A percentile compares a stretch with the other conserved stretches of the same genome.
These are phyloP conservation scores for Ellobium chinense DNA, from an alignment of 2,888 invertebrate species.

Conservation along the genomic window DNA sequence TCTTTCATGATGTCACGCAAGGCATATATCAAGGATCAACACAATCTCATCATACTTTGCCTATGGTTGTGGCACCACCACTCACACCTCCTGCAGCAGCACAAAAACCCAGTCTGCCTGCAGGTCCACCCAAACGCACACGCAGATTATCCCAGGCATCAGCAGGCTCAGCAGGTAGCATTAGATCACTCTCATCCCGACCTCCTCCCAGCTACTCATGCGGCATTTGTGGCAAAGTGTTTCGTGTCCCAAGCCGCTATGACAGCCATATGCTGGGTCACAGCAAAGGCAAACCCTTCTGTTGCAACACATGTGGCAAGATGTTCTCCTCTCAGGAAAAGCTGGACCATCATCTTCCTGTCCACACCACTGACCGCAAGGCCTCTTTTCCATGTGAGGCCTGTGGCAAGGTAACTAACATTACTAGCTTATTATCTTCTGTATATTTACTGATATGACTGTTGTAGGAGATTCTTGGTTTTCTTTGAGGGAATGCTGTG, in stretches of 20 bases:
- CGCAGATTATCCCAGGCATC: constrained; percentile 33
- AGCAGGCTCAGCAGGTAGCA: background rate
- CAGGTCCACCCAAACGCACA: constrained; percentile 14
- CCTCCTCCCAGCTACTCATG: constrained; percentile 48
- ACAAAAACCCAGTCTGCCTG: background rate
- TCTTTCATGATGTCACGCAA: constrained; percentile 46
- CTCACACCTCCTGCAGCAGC: background rate
- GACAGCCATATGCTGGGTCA: constrained; percentile 54
- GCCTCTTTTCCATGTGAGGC: constrained; percentile 48
- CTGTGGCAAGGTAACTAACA: constrained; percentile 49
- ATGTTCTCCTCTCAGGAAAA: constrained; percentile 53
- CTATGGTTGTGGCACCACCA: background rate
- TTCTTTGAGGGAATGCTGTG: too few relatives aligned
- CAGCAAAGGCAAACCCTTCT: constrained; percentile 52
- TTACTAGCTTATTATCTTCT: too few relatives aligned
- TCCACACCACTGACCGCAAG: constrained; percentile 48
- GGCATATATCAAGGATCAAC: constrained; percentile 34
- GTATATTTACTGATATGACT: too few relatives aligned
- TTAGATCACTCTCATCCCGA: constrained; percentile 18
- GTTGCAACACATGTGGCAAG: constrained; percentile 53
- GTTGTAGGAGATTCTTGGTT: too few relatives aligned
- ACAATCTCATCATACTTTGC: background rate
- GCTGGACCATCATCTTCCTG: constrained; percentile 49
- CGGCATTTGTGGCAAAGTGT: constrained; percentile 51
- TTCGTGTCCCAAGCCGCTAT: constrained; percentile 51